These are phyloP conservation scores for Pangasius mekongensis DNA, from an alignment of 2,797 vertebrate genomes.

Conservation along the genomic window DNA sequence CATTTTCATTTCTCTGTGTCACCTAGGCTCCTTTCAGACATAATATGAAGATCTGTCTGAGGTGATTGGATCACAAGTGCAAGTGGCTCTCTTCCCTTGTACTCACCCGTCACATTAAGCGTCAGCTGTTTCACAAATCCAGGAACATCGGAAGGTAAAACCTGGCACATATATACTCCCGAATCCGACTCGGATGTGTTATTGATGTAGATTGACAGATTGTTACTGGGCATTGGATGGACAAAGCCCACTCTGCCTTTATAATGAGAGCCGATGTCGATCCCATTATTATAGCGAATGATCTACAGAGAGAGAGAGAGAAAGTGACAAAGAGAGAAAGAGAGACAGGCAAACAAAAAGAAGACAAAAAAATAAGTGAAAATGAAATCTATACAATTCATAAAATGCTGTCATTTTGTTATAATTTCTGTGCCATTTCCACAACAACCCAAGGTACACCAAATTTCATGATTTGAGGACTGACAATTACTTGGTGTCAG, in stretches of 20 bases:
- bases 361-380: neutral
- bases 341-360: neutral
- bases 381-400: neutral
- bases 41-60: neutral
- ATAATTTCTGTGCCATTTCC: neutral
- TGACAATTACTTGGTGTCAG: neutral
- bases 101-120: constrained; percentile 73
- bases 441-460: neutral
- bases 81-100: neutral
- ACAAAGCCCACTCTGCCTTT: constrained; percentile 74
- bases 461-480: neutral
- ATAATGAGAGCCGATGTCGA: constrained; percentile 53
- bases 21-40: neutral
- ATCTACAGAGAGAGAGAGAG: constrained; percentile 70
- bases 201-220: constrained; percentile 84
- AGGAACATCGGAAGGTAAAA: constrained; percentile 53
- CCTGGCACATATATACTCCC: constrained; percentile 79
- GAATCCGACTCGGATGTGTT: constrained; percentile 81
- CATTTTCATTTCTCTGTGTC: neutral
- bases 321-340: neutral
- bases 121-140: constrained; percentile 47
- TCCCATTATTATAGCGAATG: constrained; percentile 1
- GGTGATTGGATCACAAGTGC: neutral
- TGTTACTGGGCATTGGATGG: constrained; percentile 60
- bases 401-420: neutral